Conservation (phyloP, 2,888 invertebrate genomes). For the Heliconius sara region DNA sequence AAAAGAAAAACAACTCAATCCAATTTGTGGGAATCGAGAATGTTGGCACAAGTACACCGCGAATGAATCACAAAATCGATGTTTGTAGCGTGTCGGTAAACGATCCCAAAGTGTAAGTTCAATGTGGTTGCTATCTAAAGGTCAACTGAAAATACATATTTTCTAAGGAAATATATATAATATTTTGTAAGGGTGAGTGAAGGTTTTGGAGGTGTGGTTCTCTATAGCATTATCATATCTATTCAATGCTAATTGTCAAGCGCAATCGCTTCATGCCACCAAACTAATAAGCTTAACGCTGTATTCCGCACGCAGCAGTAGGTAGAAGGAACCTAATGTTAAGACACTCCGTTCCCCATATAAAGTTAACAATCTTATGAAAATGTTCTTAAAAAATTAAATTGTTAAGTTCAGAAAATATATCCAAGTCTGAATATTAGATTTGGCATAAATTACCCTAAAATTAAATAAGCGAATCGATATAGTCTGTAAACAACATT, state of each 20-base stretch:
- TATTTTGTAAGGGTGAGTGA: not conserved
- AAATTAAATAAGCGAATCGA: slow-evolving; percentile 65
- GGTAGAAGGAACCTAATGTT: too few relatives aligned
- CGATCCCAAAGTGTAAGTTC: slow-evolving; percentile 56
- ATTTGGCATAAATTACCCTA: slow-evolving; percentile 48
- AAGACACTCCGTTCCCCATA: too few relatives aligned
- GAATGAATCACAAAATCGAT: slow-evolving; percentile 67
- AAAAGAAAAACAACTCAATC: slow-evolving; percentile 35
- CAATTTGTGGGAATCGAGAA: slow-evolving; percentile 47
- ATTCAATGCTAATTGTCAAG: not conserved
- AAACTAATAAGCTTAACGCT: too few relatives aligned
- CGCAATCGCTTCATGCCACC: not conserved
- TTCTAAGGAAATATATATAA: not conserved
- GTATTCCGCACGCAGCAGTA: too few relatives aligned
- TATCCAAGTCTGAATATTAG: not conserved
- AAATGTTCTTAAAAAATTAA: too few relatives aligned
- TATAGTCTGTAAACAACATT: slow-evolving; percentile 57
- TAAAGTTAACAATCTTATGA: too few relatives aligned
- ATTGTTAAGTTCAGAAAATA: not conserved
- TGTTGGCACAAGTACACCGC: slow-evolving; percentile 49
- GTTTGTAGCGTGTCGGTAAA: slow-evolving; percentile 51
- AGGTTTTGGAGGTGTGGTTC: not conserved
- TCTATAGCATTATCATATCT: not conserved
- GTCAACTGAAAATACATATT: slow-evolving; percentile 4
- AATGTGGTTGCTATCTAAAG: slow-evolving; percentile 22